Percentiles rank a stretch among this genome's conserved stretches.
Conservation (phyloP, 2,113 vertebrate species). For the Nansenia antarctica region DNA sequence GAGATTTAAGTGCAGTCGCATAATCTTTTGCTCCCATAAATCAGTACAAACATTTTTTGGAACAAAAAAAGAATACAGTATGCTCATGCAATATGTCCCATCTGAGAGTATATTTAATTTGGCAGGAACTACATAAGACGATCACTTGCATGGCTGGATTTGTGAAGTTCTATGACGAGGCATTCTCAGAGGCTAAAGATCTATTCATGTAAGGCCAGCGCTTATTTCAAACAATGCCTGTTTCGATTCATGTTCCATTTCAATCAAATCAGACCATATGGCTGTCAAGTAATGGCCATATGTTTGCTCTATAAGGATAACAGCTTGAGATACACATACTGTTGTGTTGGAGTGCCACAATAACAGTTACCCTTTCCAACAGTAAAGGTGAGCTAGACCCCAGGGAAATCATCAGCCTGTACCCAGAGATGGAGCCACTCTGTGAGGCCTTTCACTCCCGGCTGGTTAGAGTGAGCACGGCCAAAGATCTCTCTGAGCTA, state of each 20-base stretch:
- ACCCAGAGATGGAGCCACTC: slow-evolving; percentile 44
- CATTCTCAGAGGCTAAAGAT: slow-evolving; percentile 60
- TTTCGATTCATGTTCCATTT: too few species aligned
- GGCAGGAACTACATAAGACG: slow-evolving; percentile 58
- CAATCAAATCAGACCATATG: not conserved
- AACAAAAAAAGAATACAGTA: too few species aligned
- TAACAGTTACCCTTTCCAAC: slow-evolving; percentile 6
- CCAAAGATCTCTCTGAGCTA: slow-evolving; percentile 51
- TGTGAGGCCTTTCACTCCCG: slow-evolving; percentile 44
- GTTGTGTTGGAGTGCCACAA: not conserved
- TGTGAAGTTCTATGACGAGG: slow-evolving; percentile 65
- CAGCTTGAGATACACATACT: not conserved
- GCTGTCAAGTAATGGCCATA: not conserved
- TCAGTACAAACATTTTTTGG: too few species aligned
- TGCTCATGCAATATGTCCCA: slow-evolving; percentile 10
- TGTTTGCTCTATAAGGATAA: not conserved
- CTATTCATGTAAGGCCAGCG: slow-evolving; percentile 66
- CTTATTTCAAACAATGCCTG: not conserved
- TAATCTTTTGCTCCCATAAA: slow-evolving; percentile 4
- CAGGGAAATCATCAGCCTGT: slow-evolving; percentile 67
- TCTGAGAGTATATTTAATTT: slow-evolving; percentile 15
- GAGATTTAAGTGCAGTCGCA: not conserved
- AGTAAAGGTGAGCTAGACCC: slow-evolving; percentile 70
- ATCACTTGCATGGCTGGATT: slow-evolving; percentile 64
- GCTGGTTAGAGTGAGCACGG: slow-evolving; percentile 35